Evolutionary conservation across 2,888 invertebrate species (phyloP).

Genomic region (Spialia ferax): DNA sequence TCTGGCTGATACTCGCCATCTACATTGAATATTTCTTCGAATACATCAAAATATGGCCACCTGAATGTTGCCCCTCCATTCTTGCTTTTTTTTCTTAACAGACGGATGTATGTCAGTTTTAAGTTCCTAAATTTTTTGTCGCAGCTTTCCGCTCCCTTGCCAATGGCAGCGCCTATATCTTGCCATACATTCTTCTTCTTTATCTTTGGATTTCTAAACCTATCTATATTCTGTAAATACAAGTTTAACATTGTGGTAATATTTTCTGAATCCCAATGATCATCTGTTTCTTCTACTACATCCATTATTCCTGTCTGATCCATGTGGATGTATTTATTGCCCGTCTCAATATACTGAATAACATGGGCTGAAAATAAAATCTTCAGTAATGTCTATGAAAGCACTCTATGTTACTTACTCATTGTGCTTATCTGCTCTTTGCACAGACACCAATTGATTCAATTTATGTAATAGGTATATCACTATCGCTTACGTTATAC

Average conservation of each 20-base stretch:
- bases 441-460: slow-evolving; percentile 36
- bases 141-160: slow-evolving; percentile 74
- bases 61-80: slow-evolving; percentile 65
- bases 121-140: slow-evolving; percentile 81
- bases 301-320: slow-evolving; percentile 67
- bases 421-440: background rate
- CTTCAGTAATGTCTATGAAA: slow-evolving; percentile 32
- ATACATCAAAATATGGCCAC: slow-evolving; percentile 79
- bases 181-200: slow-evolving; percentile 79
- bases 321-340: slow-evolving; percentile 65
- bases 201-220: slow-evolving; percentile 77
- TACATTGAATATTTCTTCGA: slow-evolving; percentile 73
- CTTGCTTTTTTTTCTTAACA: slow-evolving; percentile 71
- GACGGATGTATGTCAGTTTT: slow-evolving; percentile 75
- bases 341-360: slow-evolving; percentile 60
- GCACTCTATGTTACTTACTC: background rate
- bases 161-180: slow-evolving; percentile 68
- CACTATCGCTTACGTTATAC: slow-evolving; percentile 11
- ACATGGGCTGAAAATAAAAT: background rate
- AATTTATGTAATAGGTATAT: slow-evolving; percentile 38
- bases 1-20: slow-evolving; percentile 77
- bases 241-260: slow-evolving; percentile 65
- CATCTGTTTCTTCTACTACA: slow-evolving; percentile 67
- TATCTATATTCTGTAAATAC: slow-evolving; percentile 73
- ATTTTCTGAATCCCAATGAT: slow-evolving; percentile 74